These are phyloP conservation scores for Drosophila persimilis DNA, from an alignment of 1,140 invertebrate species.

Conservation along the genomic window DNA sequence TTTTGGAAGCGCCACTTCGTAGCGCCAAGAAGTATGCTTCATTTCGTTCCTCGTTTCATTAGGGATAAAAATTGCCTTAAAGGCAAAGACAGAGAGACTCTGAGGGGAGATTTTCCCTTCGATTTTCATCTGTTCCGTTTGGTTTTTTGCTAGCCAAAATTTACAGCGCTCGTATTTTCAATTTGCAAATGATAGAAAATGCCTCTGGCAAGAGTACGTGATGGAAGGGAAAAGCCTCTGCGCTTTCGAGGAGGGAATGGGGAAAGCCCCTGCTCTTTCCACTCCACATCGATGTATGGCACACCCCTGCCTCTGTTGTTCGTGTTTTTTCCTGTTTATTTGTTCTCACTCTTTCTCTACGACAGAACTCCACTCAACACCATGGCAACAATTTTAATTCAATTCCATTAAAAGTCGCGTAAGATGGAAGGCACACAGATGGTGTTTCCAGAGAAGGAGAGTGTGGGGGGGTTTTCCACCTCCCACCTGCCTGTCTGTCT, in stretches of 20 bases:
- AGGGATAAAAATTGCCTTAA: conserved; percentile 41
- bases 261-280: too few relatives aligned
- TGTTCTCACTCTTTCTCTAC: too few relatives aligned
- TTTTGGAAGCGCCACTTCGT: conserved; percentile 4
- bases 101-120: conserved; percentile 12
- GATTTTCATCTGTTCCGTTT: neutral
- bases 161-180: conserved; percentile 58
- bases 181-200: conserved; percentile 77
- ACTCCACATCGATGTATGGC: too few relatives aligned
- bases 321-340: too few relatives aligned
- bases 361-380: neutral
- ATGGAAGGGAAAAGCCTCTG: conserved; percentile 8
- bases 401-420: conserved; percentile 79
- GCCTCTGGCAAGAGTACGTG: conserved; percentile 55
- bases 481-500: conserved; percentile 2
- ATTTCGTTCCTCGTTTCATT: conserved; percentile 45
- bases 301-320: too few relatives aligned
- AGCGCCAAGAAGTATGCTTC: conserved; percentile 57
- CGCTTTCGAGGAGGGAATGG: neutral
- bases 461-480: conserved; percentile 1
- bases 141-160: conserved; percentile 44
- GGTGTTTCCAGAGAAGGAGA: conserved; percentile 43
- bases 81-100: conserved; percentile 27
- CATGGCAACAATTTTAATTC: conserved; percentile 77
- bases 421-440: conserved; percentile 61